These are phyloP conservation scores for Limosa lapponica DNA, from an alignment of 2,797 vertebrate species.

Conservation along the genomic window DNA sequence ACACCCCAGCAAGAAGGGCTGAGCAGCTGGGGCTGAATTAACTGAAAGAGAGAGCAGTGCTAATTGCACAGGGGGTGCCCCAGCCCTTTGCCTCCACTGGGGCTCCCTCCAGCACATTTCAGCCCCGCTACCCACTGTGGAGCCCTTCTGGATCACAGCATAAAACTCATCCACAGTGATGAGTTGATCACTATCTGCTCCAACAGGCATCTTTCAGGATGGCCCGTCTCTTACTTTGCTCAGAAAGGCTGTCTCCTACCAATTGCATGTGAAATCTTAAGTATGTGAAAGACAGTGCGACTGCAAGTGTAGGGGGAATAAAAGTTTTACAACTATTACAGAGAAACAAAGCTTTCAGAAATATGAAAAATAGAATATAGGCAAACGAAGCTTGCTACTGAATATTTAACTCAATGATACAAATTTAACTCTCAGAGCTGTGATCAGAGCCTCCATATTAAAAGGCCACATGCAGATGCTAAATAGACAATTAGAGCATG, in stretches of 20 bases:
- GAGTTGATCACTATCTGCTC: background rate
- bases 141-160: background rate
- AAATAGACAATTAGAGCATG: background rate
- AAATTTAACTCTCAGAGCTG: background rate
- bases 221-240: background rate
- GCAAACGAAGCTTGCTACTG: background rate
- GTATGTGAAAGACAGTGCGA: background rate
- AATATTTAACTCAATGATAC: background rate
- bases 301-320: background rate
- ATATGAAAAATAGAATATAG: background rate
- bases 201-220: background rate
- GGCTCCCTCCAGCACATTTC: background rate
- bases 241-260: background rate
- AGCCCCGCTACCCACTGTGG: background rate
- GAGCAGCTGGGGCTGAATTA: background rate
- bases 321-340: background rate
- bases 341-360: background rate
- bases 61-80: rapidly evolving
- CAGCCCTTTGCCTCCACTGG: background rate
- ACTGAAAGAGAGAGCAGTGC: background rate
- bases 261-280: background rate
- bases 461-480: background rate
- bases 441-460: background rate
- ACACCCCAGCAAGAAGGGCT: background rate
- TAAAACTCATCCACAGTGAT: background rate